These are phyloP conservation scores for Phylloscopus trochilus DNA, from an alignment of 2,113 vertebrate genomes.

Conservation along the genomic window DNA sequence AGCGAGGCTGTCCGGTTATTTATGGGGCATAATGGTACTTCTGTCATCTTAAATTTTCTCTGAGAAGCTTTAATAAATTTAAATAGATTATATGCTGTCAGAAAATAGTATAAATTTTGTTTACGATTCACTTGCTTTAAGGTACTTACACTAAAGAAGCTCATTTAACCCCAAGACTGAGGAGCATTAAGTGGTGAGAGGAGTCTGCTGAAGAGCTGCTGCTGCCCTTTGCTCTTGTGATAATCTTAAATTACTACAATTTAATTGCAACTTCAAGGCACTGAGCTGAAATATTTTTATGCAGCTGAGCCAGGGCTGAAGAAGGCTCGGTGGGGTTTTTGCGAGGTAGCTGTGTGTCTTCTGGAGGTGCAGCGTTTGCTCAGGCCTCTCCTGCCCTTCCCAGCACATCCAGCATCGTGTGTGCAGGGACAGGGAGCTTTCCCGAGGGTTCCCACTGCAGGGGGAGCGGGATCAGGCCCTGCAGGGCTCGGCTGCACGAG, in stretches of 20 bases:
- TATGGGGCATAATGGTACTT: slow-evolving; percentile 64
- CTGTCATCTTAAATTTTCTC: slow-evolving; percentile 74
- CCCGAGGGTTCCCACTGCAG: fast-evolving
- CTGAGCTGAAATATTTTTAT: slow-evolving; percentile 52
- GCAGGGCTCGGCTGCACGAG: fast-evolving
- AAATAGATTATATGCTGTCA: slow-evolving; percentile 78
- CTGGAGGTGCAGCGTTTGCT: fast-evolving
- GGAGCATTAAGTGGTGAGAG: slow-evolving; percentile 77
- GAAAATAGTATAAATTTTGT: slow-evolving; percentile 83
- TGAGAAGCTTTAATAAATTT: slow-evolving; percentile 74
- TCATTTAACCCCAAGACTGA: slow-evolving; percentile 81
- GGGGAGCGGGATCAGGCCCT: background rate
- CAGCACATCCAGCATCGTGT: background rate
- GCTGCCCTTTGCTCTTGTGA: slow-evolving; percentile 78
- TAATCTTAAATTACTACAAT: slow-evolving; percentile 83
- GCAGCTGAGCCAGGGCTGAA: slow-evolving; percentile 24
- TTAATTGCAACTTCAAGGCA: slow-evolving; percentile 80
- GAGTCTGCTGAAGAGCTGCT: slow-evolving; percentile 73
- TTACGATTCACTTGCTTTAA: slow-evolving; percentile 82
- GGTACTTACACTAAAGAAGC: slow-evolving; percentile 81
- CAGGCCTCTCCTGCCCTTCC: background rate
- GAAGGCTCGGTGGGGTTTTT: background rate
- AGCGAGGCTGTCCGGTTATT: slow-evolving; percentile 50
- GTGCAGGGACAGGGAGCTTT: background rate
- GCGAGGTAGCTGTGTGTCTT: slow-evolving; percentile 34